Base-by-base conservation (phyloP, 1,140 invertebrate genomes). In the Odontomachus brunneus region DNA sequence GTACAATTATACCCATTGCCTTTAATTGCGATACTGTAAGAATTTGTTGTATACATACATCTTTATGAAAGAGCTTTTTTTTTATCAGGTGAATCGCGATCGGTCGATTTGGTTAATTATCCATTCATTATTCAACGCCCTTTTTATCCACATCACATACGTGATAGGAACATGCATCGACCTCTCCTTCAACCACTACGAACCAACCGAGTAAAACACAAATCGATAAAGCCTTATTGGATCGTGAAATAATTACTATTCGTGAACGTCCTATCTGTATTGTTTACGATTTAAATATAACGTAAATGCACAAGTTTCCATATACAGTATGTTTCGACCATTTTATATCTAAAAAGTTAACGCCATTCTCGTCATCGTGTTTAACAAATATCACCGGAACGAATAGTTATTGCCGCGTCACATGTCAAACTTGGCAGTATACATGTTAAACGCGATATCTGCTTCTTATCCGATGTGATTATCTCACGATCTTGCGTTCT, bases 1-100 rank as follows among this genome's bases (percentile, higher is more conserved):
- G 82, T 91, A 91, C 90, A 92, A 84, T 84, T 92, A 93, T 92
- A 91, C 93, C 93, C 92, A 90, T 89, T 93, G 89, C 92, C 92
- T 91, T 93, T 90, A 92, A 91, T 89, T 88, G 89, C 87, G 83
- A 91, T 92, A 89, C 86, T 92, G 84, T 90, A 91, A 90, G 87
- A 88, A 90, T 82, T 71, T 66, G 63, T 55, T 65, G 72, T 84
- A 89, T 87, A 89, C 83, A 74, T 80, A 89, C 67, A 87, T 62
- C 38, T 62, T 81, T 78, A 62, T 73, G 62, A 49, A 83, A 84
- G 74, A 57, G 4, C 44, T 57, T 74, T 62, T 66, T 44, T 44
- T 44, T 44, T 44, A 5, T 81, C 55, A 48, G 63, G 69, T 85
- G 49, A 82, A 83, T 71, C 69, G 63, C 55, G 55, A 87, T 72